Percentiles rank a stretch among this genome's conserved stretches.
Evolutionary conservation across 2,113 vertebrate genomes (phyloP).

Genomic region (Scartelaos histophorus): DNA sequence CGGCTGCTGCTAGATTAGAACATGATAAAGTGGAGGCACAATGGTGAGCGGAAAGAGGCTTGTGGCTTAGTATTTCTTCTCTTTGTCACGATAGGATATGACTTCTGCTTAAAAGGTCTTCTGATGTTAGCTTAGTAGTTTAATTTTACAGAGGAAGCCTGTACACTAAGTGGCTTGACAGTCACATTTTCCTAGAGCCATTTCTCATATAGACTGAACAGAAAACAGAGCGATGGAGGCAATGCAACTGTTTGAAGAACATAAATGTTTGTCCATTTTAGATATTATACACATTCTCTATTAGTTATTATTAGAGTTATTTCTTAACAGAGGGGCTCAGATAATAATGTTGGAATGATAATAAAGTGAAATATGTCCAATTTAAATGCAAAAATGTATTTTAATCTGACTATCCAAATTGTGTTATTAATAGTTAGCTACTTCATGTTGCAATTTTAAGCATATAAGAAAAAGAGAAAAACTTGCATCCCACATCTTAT

Average conservation of each 20-base stretch:
- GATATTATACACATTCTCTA: background rate
- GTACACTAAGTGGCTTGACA: background rate
- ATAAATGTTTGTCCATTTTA: background rate
- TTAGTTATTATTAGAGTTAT: background rate
- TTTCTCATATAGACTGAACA: background rate
- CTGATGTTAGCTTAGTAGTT: background rate
- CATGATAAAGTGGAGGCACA: conserved; percentile 36
- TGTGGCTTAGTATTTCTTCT: conserved; percentile 13
- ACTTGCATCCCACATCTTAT: no score
- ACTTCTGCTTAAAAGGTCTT: conserved; percentile 15
- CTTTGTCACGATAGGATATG: conserved; percentile 10
- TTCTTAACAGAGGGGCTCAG: background rate
- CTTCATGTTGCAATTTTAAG: background rate
- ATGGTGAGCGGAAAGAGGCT: conserved; percentile 30
- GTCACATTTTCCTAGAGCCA: background rate
- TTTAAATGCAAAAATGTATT: background rate
- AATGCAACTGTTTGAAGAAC: background rate
- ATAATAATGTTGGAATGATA: background rate
- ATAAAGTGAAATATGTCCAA: background rate
- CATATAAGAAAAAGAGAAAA: no score
- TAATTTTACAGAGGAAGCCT: background rate
- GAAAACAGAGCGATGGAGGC: background rate
- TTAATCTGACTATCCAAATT: background rate
- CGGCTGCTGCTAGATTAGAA: conserved; percentile 46
- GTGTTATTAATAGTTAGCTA: background rate